Percentiles rank a stretch among this genome's conserved stretches.
Evolutionary conservation across 2,888 invertebrate genomes (phyloP).

Genomic region (Tetragonisca angustula): DNA sequence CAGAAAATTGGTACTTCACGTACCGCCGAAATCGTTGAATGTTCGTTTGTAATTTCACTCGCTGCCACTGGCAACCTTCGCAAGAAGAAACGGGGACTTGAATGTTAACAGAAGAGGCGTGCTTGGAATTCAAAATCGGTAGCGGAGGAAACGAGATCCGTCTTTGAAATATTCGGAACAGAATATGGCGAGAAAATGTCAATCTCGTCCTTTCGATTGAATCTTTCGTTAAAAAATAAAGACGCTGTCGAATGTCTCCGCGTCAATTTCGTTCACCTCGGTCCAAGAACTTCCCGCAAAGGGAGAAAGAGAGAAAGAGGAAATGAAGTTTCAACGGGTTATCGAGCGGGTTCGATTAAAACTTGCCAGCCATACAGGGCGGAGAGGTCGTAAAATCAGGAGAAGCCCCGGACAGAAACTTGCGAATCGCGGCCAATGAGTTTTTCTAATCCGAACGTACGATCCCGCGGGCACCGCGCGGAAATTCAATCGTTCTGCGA

Average conservation of each 20-base stretch:
- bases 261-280: background rate
- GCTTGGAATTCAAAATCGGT: too few relatives aligned
- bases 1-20: too few relatives aligned
- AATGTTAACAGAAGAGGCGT: too few relatives aligned
- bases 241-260: background rate
- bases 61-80: too few relatives aligned
- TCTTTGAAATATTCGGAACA: too few relatives aligned
- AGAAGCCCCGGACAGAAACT: slow-evolving; percentile 51
- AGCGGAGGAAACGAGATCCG: too few relatives aligned
- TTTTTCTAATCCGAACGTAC: slow-evolving; percentile 67
- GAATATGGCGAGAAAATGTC: too few relatives aligned
- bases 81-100: too few relatives aligned
- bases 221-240: background rate
- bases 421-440: slow-evolving; percentile 55
- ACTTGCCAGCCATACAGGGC: slow-evolving; percentile 35
- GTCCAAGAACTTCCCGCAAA: background rate
- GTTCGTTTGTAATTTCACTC: too few relatives aligned
- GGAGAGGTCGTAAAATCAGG: slow-evolving; percentile 62
- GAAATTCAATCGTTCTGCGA: slow-evolving; percentile 66
- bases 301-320: background rate
- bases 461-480: slow-evolving; percentile 61
- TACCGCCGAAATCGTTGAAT: too few relatives aligned
- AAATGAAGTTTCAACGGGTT: slow-evolving; percentile 17
- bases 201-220: background rate
- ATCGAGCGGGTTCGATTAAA: slow-evolving; percentile 55